Conservation (phyloP, 2,888 invertebrate genomes). For the Nephrotoma appendiculata region DNA sequence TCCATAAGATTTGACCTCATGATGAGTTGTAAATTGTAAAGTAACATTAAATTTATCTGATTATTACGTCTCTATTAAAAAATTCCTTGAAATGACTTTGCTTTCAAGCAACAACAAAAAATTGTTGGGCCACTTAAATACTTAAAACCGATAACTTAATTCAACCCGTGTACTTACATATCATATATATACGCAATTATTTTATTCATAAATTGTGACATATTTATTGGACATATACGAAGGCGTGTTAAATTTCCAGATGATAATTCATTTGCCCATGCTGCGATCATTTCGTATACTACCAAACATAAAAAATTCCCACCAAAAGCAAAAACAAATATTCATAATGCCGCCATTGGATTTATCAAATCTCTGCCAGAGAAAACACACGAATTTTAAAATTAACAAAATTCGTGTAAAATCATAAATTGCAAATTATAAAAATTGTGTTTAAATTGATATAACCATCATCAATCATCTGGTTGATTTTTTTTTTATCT, state of each 20-base stretch:
- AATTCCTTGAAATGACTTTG: no score
- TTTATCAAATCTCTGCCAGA: neutral
- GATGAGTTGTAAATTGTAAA: no score
- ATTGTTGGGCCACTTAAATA: no score
- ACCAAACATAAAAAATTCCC: neutral
- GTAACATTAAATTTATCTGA: no score
- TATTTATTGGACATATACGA: neutral
- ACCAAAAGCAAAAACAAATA: neutral
- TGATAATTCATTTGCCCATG: neutral
- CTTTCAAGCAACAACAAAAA: no score
- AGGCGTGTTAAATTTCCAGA: neutral
- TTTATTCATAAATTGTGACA: neutral
- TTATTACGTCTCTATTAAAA: no score
- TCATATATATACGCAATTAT: neutral
- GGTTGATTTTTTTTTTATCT: neutral
- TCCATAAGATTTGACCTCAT: no score
- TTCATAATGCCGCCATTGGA: neutral
- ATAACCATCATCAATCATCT: neutral
- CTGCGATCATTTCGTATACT: neutral
- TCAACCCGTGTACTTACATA: neutral
- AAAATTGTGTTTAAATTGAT: neutral
- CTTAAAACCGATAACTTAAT: neutral
- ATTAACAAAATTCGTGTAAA: neutral
- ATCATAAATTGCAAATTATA: neutral
- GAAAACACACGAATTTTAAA: neutral